Percentiles rank a stretch among this genome's conserved stretches.
These are phyloP conservation scores for Polyommatus iphigenia DNA, from an alignment of 2,888 invertebrate genomes.

Conservation along the genomic window DNA sequence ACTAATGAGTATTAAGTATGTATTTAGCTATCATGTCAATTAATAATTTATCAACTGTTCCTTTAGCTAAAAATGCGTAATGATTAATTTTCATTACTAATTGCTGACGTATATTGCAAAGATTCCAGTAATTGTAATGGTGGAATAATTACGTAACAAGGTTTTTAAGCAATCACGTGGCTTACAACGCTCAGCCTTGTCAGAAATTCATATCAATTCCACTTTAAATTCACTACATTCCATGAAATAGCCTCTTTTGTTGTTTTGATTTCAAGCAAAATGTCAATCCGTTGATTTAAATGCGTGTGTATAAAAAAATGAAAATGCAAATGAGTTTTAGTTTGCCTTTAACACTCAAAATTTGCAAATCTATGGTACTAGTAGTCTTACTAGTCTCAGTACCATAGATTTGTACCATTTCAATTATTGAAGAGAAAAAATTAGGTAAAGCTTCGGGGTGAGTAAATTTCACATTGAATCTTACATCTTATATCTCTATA, in stretches of 20 bases:
- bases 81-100: not conserved
- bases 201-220: conserved; percentile 58
- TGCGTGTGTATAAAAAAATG: conserved; percentile 14
- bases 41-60: not conserved
- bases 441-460: too few species aligned
- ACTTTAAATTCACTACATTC: conserved; percentile 56
- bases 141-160: conserved; percentile 53
- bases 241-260: conserved; percentile 26
- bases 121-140: conserved; percentile 54
- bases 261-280: conserved; percentile 29
- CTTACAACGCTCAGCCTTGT: conserved; percentile 53
- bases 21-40: too few species aligned
- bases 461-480: too few species aligned
- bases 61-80: not conserved
- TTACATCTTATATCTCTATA: too few species aligned
- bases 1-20: not conserved
- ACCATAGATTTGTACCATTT: too few species aligned
- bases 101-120: conserved; percentile 34
- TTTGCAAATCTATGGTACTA: too few species aligned
- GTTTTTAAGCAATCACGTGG: conserved; percentile 59
- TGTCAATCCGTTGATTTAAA: conserved; percentile 28
- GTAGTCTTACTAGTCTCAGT: too few species aligned
- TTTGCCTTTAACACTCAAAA: not conserved
- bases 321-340: conserved; percentile 24
- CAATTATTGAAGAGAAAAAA: too few species aligned